A percentile compares a stretch with the other conserved stretches of the same genome.
Conservation (phyloP, 2,888 invertebrate genomes). For the Selenia dentaria region DNA sequence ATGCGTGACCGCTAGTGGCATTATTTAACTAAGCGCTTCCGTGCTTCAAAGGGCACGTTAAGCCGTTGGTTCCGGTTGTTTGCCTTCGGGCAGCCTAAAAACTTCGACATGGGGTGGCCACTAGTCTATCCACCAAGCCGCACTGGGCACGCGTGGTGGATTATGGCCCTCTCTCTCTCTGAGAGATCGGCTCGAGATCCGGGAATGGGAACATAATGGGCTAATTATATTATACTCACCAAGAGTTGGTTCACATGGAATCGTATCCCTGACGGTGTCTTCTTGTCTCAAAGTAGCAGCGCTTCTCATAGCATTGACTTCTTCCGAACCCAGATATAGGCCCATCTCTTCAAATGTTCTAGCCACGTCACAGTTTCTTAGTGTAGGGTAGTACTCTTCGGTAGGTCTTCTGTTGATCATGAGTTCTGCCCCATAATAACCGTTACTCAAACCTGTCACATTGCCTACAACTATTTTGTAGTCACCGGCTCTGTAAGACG, state of each 20-base stretch:
- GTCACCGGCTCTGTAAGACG: slow-evolving; percentile 84
- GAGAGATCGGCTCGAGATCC: no score
- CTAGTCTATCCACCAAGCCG: no score
- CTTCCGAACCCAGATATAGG: slow-evolving; percentile 51
- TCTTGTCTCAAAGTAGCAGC: slow-evolving; percentile 59
- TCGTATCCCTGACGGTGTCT: slow-evolving; percentile 57
- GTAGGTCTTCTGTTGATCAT: slow-evolving; percentile 55
- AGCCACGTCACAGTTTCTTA: slow-evolving; percentile 58
- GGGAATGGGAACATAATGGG: no score
- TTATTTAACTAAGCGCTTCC: no score
- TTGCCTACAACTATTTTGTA: slow-evolving; percentile 87
- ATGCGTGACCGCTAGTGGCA: no score
- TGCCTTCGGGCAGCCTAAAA: no score
- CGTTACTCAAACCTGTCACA: slow-evolving; percentile 64
- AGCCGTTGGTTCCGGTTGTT: no score
- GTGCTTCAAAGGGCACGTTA: no score
- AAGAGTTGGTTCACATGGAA: slow-evolving; percentile 61
- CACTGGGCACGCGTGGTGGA: no score
- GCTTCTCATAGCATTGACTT: slow-evolving; percentile 52
- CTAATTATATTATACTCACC: no score
- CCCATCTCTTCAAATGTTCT: slow-evolving; percentile 60
- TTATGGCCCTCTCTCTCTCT: no score
- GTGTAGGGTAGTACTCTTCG: slow-evolving; percentile 59
- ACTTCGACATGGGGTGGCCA: no score
- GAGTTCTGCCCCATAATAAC: slow-evolving; percentile 64